phyloP scores from a whole-genome alignment of 2,797 vertebrate genomes.

The Danio aesculapii region DNA sequence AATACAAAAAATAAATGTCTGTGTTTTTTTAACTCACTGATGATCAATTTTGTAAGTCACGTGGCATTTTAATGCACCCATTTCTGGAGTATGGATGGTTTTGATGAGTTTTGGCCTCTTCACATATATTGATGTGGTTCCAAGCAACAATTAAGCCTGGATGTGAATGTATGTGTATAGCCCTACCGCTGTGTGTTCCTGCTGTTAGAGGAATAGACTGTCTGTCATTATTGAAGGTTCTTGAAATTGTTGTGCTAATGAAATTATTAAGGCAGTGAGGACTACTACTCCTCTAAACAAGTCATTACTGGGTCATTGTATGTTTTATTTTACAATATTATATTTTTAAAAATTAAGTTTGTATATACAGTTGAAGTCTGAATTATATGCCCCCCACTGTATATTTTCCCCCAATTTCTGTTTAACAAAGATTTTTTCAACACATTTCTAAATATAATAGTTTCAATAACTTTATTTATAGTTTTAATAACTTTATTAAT shows the following conservation, averaged over 20 bases:
- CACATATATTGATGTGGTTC: not conserved
- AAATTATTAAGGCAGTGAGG: not conserved
- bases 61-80: slow-evolving; percentile 3
- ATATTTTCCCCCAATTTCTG: too few species aligned
- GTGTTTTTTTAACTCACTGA: not conserved
- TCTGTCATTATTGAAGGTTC: slow-evolving; percentile 1
- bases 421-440: too few species aligned
- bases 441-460: too few species aligned
- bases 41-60: slow-evolving; percentile 35
- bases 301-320: not conserved
- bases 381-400: too few species aligned
- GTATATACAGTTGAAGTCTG: too few species aligned
- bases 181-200: slow-evolving; percentile 11
- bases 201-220: slow-evolving; percentile 1
- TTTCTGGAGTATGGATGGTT: not conserved
- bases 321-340: too few species aligned
- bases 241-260: not conserved
- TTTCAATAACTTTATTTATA: too few species aligned
- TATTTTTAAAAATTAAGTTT: too few species aligned
- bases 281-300: not conserved
- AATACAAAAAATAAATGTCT: too few species aligned
- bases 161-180: slow-evolving; percentile 31
- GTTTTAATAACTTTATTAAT: too few species aligned
- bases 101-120: slow-evolving; percentile 30
- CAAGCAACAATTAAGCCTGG: slow-evolving; percentile 11